phyloP scores from a whole-genome alignment of 2,888 invertebrate species.

The Pristionchus japonicus region DNA sequence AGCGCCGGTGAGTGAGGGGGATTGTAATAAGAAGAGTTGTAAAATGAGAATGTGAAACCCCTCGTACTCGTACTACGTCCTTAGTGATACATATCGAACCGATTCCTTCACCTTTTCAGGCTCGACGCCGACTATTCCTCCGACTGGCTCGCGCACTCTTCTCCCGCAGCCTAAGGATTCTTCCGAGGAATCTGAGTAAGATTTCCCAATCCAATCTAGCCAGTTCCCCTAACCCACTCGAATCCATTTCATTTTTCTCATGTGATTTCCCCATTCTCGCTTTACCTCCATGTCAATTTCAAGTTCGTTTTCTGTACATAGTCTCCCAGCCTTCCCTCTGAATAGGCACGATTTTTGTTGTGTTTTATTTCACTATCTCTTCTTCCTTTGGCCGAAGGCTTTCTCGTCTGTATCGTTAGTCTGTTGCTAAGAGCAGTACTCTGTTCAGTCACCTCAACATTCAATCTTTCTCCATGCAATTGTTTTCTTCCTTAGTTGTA shows the following conservation, averaged over 20 bases:
- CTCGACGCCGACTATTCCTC: slow-evolving; percentile 42
- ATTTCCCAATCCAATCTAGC: not conserved
- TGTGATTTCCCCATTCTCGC: slow-evolving; percentile 14
- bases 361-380: not conserved
- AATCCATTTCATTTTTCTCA: slow-evolving; percentile 12
- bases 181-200: slow-evolving; percentile 52
- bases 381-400: slow-evolving; percentile 10
- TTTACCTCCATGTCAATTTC: slow-evolving; percentile 19
- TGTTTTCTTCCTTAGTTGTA: slow-evolving; percentile 20
- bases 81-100: no score
- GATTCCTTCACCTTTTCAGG: not conserved
- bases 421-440: not conserved
- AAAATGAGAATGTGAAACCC: no score
- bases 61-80: not conserved
- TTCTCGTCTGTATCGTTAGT: slow-evolving; percentile 1
- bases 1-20: slow-evolving; percentile 60
- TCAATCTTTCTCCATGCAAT: not conserved
- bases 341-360: slow-evolving; percentile 30
- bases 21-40: no score
- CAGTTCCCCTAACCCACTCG: not conserved
- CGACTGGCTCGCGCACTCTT: slow-evolving; percentile 52
- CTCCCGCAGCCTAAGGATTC: slow-evolving; percentile 61
- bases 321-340: not conserved
- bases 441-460: not conserved
- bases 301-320: not conserved